phyloP scores from a whole-genome alignment of 2,113 vertebrate genomes.

The Dicrurus megarhynchus region DNA sequence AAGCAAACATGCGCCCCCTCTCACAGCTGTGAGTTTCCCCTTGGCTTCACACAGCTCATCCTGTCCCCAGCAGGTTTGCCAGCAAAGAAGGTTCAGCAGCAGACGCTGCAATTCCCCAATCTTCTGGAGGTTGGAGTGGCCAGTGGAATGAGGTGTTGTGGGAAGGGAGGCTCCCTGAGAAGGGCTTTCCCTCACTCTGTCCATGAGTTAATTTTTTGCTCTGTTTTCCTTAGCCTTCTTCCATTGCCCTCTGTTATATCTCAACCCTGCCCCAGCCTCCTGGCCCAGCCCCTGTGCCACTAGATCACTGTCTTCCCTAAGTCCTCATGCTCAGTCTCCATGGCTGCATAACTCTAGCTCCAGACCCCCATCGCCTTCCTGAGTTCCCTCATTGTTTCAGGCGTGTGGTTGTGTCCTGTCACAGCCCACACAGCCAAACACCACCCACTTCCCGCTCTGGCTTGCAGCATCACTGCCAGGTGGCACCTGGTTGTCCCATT shows the following conservation, averaged over 20 bases:
- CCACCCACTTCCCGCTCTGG: neutral
- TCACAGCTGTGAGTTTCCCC: neutral
- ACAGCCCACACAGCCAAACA: neutral
- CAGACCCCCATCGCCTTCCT: accelerated
- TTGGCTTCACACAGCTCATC: neutral
- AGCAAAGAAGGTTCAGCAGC: neutral
- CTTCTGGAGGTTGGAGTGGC: neutral
- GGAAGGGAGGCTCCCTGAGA: neutral
- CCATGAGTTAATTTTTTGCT: neutral
- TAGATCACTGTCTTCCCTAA: neutral
- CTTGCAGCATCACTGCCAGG: neutral
- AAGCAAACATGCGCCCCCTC: accelerated
- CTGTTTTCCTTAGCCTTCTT: neutral
- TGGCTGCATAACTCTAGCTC: neutral
- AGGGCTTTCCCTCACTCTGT: neutral
- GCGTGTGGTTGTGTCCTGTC: neutral
- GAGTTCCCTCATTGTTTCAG: neutral
- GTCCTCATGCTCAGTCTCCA: neutral
- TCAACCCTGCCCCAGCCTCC: neutral
- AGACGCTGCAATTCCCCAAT: neutral
- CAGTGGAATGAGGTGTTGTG: neutral
- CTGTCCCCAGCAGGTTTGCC: neutral
- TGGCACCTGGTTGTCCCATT: neutral
- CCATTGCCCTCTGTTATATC: neutral
- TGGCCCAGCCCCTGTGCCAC: no score